Evolutionary conservation across 2,113 vertebrate species (phyloP).

Genomic region (Nyctibius bracteatus): DNA sequence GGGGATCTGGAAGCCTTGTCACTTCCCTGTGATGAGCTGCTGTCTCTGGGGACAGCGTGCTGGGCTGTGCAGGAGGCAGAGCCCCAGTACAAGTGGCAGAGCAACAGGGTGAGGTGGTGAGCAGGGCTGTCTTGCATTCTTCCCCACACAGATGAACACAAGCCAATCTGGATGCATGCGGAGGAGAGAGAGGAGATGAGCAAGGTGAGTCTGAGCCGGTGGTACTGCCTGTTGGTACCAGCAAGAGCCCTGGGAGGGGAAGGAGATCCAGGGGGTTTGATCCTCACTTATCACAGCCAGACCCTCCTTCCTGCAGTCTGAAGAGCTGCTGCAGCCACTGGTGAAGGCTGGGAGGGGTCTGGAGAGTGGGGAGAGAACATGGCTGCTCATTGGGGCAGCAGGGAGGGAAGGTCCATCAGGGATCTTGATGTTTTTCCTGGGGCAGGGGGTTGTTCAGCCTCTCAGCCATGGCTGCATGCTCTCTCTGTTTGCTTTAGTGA

Average conservation of each 20-base stretch:
- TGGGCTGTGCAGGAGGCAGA: neutral
- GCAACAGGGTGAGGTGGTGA: neutral
- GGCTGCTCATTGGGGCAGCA: neutral
- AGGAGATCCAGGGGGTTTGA: neutral
- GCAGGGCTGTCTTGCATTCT: slow-evolving; percentile 9
- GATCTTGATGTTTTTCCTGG: neutral
- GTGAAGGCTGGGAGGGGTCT: neutral
- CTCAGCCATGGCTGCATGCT: neutral
- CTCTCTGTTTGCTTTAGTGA: slow-evolving; percentile 24
- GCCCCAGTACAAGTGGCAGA: neutral
- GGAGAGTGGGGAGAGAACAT: neutral
- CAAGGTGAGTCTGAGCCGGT: slow-evolving; percentile 80
- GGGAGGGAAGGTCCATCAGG: neutral
- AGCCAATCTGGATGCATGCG: slow-evolving; percentile 98
- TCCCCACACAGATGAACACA: slow-evolving; percentile 86
- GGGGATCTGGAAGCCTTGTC: neutral
- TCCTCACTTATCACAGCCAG: neutral
- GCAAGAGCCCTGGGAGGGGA: neutral
- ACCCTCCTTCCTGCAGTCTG: neutral
- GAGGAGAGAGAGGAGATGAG: slow-evolving; percentile 97
- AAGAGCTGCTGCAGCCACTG: neutral
- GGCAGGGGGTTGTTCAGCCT: neutral
- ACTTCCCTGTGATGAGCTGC: neutral
- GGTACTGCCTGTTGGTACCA: neutral
- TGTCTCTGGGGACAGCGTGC: neutral